Conservation (phyloP, 2,888 invertebrate species). For the Spodoptera exigua region DNA sequence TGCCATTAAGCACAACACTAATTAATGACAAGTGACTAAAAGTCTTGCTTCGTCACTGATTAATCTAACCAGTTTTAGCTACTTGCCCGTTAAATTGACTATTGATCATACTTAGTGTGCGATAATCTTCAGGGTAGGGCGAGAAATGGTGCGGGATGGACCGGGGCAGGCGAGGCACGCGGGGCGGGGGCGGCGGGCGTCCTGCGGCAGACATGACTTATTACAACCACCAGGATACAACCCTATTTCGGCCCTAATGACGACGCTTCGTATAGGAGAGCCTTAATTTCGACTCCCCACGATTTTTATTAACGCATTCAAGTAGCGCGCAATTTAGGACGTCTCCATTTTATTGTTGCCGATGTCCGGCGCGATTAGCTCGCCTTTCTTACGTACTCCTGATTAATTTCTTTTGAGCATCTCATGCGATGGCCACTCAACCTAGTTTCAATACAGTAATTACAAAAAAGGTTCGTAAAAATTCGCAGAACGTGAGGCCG, state of each 20-base stretch:
- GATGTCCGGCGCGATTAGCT: conserved; percentile 52
- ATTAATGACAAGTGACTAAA: conserved; percentile 66
- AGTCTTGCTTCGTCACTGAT: conserved; percentile 71
- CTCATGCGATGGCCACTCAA: conserved; percentile 16
- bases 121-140: conserved; percentile 79
- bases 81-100: conserved; percentile 84
- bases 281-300: conserved; percentile 88
- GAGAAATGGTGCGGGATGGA: conserved; percentile 78
- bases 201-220: conserved; percentile 88
- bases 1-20: conserved; percentile 52
- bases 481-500: conserved; percentile 37
- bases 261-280: conserved; percentile 81
- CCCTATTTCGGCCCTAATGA: conserved; percentile 88
- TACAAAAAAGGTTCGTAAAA: conserved; percentile 49
- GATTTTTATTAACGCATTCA: conserved; percentile 87
- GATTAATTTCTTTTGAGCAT: conserved; percentile 54
- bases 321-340: conserved; percentile 81
- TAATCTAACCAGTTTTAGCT: conserved; percentile 76
- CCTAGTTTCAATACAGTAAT: conserved; percentile 41
- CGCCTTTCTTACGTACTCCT: conserved; percentile 52
- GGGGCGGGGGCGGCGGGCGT: conserved; percentile 68
- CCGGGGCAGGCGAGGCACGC: conserved; percentile 62
- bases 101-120: conserved; percentile 85
- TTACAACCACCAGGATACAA: conserved; percentile 87
- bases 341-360: conserved; percentile 68